A percentile compares a stretch with the other conserved stretches of the same genome.
Evolutionary conservation across 2,797 vertebrate genomes (phyloP).

Genomic region (Chrosomus eos): DNA sequence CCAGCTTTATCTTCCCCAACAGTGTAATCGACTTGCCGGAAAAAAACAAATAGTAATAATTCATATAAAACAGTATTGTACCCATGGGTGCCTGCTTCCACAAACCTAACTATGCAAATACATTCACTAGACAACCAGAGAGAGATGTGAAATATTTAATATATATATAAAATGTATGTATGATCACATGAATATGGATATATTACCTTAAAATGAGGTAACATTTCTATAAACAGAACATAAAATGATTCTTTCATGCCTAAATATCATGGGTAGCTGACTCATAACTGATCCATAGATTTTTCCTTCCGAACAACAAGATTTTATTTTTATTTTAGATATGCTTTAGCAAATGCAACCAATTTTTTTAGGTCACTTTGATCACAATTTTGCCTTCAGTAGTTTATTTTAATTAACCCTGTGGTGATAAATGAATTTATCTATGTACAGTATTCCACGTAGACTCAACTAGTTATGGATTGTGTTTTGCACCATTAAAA

Average conservation of each 20-base stretch:
- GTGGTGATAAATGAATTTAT: not conserved
- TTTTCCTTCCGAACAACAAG: not conserved
- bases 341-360: not conserved
- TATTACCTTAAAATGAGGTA: not conserved
- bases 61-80: constrained; percentile 20
- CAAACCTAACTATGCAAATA: constrained; percentile 43
- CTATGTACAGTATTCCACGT: not conserved
- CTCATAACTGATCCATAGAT: not conserved
- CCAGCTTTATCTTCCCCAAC: constrained; percentile 53
- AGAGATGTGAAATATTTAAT: not conserved
- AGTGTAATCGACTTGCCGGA: not conserved
- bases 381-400: not conserved
- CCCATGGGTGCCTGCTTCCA: not conserved
- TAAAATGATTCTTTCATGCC: not conserved
- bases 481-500: not conserved
- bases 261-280: not conserved
- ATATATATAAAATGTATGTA: not conserved
- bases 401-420: not conserved
- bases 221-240: not conserved
- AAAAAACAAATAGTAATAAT: constrained; percentile 9
- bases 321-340: not conserved
- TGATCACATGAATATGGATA: not conserved
- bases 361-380: not conserved
- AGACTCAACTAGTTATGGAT: not conserved
- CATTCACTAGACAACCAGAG: not conserved